Conservation (phyloP, 1,140 invertebrate genomes). For the Rhyacophila brunnea region DNA sequence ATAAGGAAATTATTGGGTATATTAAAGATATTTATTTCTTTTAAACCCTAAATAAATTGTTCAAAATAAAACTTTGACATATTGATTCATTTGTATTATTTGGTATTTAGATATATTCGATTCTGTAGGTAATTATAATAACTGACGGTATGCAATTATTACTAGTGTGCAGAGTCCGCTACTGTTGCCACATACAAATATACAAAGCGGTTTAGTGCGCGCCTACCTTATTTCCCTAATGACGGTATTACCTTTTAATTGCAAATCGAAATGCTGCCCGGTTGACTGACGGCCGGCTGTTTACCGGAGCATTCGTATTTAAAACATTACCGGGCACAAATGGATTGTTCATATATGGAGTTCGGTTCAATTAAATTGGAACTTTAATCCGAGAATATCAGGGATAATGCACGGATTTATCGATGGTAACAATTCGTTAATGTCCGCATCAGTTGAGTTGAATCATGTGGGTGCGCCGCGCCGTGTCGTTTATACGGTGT, state of each 20-base stretch:
- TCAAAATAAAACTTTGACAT: no score
- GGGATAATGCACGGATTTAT: conserved; percentile 22
- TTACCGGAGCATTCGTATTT: conserved; percentile 5
- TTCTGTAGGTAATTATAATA: no score
- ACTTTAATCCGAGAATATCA: conserved; percentile 15
- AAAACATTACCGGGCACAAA: conserved; percentile 18
- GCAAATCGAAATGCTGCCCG: conserved; percentile 22
- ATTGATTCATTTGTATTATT: no score
- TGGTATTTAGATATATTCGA: no score
- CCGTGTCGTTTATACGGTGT: conserved; percentile 3
- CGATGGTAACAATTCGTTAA: conserved; percentile 14
- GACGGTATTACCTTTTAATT: conserved; percentile 32
- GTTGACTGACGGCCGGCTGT: conserved; percentile 17
- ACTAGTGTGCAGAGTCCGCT: no score
- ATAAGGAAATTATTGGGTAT: no score
- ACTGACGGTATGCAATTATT: no score
- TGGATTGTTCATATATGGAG: conserved; percentile 8
- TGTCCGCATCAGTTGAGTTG: not conserved
- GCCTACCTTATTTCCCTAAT: conserved; percentile 26
- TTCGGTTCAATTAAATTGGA: conserved; percentile 16
- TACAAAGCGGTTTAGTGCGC: not conserved
- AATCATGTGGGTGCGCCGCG: not conserved
- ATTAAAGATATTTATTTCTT: no score
- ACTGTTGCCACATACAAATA: no score
- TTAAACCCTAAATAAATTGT: no score